Percentiles rank a stretch among this genome's conserved stretches.
Evolutionary conservation across 2,113 vertebrate species (phyloP).

Genomic region (Struthio camelus): DNA sequence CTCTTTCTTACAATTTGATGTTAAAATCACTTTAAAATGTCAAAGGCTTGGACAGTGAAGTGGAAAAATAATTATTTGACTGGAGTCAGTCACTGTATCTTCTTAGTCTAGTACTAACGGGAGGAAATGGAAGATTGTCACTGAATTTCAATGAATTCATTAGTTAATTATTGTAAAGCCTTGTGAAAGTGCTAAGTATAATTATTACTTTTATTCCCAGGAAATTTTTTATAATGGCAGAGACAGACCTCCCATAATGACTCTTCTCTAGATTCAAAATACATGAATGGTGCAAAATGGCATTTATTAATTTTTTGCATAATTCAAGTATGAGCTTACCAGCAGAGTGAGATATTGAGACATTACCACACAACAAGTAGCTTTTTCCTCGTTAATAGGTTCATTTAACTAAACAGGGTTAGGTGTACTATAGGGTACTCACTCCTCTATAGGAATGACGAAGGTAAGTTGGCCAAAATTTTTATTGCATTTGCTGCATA

Average conservation of each 20-base stretch:
- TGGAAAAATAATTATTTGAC: constrained; percentile 46
- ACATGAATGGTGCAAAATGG: background rate
- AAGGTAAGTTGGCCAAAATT: background rate
- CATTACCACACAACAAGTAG: background rate
- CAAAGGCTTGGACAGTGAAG: background rate
- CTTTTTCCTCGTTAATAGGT: background rate
- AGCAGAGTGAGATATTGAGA: background rate
- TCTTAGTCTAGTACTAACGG: constrained; percentile 11
- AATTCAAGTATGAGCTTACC: background rate
- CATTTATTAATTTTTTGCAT: background rate
- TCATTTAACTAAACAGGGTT: background rate
- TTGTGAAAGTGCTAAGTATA: background rate
- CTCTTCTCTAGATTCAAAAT: constrained; percentile 2
- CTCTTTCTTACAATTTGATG: background rate
- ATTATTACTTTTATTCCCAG: constrained; percentile 29
- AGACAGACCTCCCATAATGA: background rate
- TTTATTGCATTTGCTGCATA: background rate
- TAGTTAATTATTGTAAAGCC: constrained; percentile 39
- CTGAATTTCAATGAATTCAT: constrained; percentile 53
- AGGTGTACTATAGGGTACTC: background rate
- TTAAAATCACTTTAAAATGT: constrained; percentile 27
- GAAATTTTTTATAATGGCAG: background rate
- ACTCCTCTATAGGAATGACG: background rate
- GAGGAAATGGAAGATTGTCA: constrained; percentile 13
- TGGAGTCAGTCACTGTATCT: background rate